Percentiles rank a stretch among this genome's conserved stretches.
Conservation (phyloP, 2,888 invertebrate species). For the Panorpa germanica region DNA sequence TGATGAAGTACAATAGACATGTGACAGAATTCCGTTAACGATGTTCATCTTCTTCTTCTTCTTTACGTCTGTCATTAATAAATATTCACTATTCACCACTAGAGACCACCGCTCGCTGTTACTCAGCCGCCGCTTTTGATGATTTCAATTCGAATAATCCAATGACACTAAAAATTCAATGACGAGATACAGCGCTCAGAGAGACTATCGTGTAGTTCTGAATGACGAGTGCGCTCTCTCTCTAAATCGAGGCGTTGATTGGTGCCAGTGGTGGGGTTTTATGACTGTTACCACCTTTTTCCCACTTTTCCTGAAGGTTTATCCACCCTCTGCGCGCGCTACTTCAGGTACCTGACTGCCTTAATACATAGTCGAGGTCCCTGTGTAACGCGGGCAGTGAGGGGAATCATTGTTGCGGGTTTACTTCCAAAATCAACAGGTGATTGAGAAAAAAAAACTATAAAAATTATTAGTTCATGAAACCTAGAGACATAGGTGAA, state of each 20-base stretch:
- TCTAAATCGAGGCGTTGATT: too few relatives aligned
- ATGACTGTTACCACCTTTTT: neutral
- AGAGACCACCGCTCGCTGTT: conserved; percentile 10
- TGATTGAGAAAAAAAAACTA: too few relatives aligned
- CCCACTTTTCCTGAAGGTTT: conserved; percentile 12
- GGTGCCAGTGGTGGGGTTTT: too few relatives aligned
- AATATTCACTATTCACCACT: too few relatives aligned
- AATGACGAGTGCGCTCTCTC: too few relatives aligned
- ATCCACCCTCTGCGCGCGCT: conserved; percentile 72
- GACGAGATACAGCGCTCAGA: too few relatives aligned
- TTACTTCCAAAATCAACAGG: too few relatives aligned
- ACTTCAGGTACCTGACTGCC: conserved; percentile 97
- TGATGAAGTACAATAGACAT: conserved; percentile 99
- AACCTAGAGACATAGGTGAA: neutral
- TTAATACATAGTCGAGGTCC: conserved; percentile 59
- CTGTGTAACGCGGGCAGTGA: conserved; percentile 74
- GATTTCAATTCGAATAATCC: too few relatives aligned
- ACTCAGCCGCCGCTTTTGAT: too few relatives aligned
- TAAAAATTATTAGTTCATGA: neutral
- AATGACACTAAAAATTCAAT: too few relatives aligned
- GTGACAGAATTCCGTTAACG: conserved; percentile 38
- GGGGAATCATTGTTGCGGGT: conserved; percentile 15
- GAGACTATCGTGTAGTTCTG: too few relatives aligned
- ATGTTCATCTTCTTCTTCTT: neutral
- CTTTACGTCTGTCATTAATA: neutral